Conservation (phyloP, 30 jellyfish, hydroid and myxozoan genomes). For the Pelagia noctiluca region DNA sequence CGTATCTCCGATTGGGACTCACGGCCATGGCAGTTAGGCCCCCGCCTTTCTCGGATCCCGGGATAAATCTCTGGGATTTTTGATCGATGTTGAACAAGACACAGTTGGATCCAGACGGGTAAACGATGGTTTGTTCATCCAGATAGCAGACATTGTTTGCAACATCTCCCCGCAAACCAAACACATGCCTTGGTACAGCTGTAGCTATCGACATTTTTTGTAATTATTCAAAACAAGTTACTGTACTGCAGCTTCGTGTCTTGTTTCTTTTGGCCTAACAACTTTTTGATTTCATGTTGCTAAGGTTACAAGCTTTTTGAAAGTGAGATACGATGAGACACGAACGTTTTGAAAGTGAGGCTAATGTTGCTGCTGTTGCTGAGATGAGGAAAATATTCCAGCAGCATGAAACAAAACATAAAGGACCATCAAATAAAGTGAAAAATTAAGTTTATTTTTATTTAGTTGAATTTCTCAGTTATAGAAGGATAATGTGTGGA, state of each 20-base stretch:
- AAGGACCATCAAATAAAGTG: too few relatives aligned
- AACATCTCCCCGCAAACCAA: constrained; percentile 92
- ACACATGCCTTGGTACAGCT: constrained; percentile 91
- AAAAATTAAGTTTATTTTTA: too few relatives aligned
- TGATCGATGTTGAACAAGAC: constrained; percentile 94
- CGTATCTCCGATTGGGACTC: constrained; percentile 94
- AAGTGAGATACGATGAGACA: too few relatives aligned
- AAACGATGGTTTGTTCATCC: constrained; percentile 93
- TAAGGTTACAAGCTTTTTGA: too few relatives aligned
- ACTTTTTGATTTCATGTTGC: too few relatives aligned
- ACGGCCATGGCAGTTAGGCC: constrained; percentile 95
- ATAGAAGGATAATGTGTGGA: too few relatives aligned
- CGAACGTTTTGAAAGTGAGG: too few relatives aligned
- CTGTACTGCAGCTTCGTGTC: neutral
- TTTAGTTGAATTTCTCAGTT: too few relatives aligned
- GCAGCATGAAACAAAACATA: too few relatives aligned
- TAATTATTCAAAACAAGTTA: neutral
- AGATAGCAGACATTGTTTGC: constrained; percentile 85
- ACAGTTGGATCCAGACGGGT: constrained; percentile 96
- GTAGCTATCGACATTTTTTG: constrained; percentile 85
- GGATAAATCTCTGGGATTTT: constrained; percentile 82
- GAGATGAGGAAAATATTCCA: too few relatives aligned
- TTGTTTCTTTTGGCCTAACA: neutral
- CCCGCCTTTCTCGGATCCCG: constrained; percentile 82
- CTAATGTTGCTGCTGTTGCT: too few relatives aligned